Evolutionary conservation across 2,113 vertebrate genomes (phyloP).

Genomic region (Calyptommatus sinebrachiatus): DNA sequence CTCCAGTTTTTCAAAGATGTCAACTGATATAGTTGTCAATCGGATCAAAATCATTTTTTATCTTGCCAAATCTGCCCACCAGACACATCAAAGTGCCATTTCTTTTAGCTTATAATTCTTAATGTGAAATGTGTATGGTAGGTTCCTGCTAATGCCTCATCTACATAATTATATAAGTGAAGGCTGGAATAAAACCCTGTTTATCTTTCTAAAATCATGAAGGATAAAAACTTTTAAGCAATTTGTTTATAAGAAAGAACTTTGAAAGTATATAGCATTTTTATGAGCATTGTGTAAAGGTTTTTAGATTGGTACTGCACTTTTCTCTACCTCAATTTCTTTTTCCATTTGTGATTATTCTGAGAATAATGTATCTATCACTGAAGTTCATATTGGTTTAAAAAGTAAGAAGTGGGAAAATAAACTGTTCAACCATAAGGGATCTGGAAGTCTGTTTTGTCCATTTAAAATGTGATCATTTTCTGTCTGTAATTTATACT

Average conservation of each 20-base stretch:
- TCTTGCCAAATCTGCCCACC: background rate
- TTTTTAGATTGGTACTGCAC: background rate
- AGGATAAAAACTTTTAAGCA: background rate
- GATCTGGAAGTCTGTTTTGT: background rate
- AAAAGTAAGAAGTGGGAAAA: background rate
- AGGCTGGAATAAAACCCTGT: background rate
- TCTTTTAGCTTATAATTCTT: slow-evolving; percentile 30
- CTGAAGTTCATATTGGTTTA: background rate
- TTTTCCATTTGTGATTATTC: background rate
- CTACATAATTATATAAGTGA: slow-evolving; percentile 11
- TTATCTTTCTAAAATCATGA: background rate
- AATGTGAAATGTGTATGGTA: background rate
- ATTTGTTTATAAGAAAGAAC: background rate
- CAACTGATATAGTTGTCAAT: background rate
- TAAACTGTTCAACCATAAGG: background rate
- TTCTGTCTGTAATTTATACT: background rate
- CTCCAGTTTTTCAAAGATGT: slow-evolving; percentile 9
- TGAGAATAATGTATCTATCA: background rate
- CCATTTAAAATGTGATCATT: background rate
- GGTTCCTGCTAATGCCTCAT: background rate
- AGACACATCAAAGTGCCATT: slow-evolving; percentile 4
- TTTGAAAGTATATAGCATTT: background rate
- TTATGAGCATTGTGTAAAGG: background rate
- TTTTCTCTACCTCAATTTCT: background rate
- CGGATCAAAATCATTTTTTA: slow-evolving; percentile 29